These are phyloP conservation scores for Dasysyrphus tricinctus DNA, from an alignment of 2,888 invertebrate species.

Conservation along the genomic window DNA sequence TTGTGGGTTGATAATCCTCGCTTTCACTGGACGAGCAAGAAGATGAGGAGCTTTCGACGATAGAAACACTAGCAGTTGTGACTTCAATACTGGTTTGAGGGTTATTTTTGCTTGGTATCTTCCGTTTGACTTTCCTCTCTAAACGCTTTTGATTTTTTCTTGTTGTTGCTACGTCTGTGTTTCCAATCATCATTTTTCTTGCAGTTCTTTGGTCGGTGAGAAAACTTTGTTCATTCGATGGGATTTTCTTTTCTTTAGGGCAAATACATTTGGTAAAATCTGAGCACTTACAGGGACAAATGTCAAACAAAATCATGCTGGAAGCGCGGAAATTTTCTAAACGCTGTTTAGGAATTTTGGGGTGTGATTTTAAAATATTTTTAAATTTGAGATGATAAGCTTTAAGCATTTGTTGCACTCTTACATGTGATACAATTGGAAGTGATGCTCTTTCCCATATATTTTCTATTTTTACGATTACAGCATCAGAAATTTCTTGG, in stretches of 20 bases:
- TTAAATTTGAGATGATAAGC: constrained; percentile 14
- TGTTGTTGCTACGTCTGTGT: neutral
- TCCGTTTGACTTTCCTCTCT: neutral
- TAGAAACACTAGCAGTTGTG: neutral
- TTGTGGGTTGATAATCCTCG: too few species aligned
- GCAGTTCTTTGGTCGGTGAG: too few species aligned
- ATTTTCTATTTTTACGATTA: constrained; percentile 8
- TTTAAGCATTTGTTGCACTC: constrained; percentile 19
- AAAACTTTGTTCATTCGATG: too few species aligned
- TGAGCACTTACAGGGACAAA: neutral
- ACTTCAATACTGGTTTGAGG: neutral
- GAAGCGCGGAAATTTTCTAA: neutral
- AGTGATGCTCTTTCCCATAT: constrained; percentile 13
- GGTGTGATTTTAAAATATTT: constrained; percentile 9
- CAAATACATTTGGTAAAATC: neutral
- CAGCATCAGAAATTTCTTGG: neutral
- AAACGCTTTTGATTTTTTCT: too few species aligned
- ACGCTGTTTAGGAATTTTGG: constrained; percentile 9
- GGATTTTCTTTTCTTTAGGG: neutral
- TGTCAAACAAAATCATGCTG: constrained; percentile 1
- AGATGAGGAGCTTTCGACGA: too few species aligned
- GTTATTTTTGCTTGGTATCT: neutral
- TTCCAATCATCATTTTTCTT: neutral
- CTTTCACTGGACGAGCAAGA: too few species aligned
- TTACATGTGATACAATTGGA: neutral